phyloP scores from a whole-genome alignment of 2,113 vertebrate species.

The Planiliza haematocheilus region DNA sequence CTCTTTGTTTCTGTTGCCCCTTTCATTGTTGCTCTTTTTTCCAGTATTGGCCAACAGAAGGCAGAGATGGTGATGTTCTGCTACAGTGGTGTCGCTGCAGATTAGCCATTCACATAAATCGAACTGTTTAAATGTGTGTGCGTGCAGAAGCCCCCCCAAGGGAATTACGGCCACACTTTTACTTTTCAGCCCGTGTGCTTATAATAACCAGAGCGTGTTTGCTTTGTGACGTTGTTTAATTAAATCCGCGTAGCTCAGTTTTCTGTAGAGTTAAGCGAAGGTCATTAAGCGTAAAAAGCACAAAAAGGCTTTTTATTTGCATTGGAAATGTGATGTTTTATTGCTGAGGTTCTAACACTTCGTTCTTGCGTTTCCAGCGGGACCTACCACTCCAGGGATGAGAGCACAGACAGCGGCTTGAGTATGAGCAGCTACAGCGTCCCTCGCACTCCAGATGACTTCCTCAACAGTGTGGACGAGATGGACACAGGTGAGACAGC shows the following conservation, averaged over 20 bases:
- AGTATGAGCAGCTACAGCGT: conserved; percentile 99
- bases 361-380: conserved; percentile 82
- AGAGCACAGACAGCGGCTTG: conserved; percentile 97
- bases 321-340: too few species aligned
- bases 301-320: background rate
- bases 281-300: background rate
- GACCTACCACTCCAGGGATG: conserved; percentile 98
- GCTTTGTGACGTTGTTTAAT: conserved; percentile 38
- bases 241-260: conserved; percentile 23
- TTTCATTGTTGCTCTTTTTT: conserved; percentile 57
- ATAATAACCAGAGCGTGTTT: too few species aligned
- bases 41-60: conserved; percentile 7
- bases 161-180: conserved; percentile 28
- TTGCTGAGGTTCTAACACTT: background rate
- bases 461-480: conserved; percentile 98
- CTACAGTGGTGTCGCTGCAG: conserved; percentile 7
- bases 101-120: conserved; percentile 22
- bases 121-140: conserved; percentile 3
- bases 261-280: conserved; percentile 11
- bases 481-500: conserved; percentile 93
- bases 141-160: conserved; percentile 13
- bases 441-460: conserved; percentile 97
- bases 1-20: conserved; percentile 55
- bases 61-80: conserved; percentile 6
- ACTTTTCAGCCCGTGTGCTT: conserved; percentile 15